Evolutionary conservation across 2,888 invertebrate genomes (phyloP), one percentile per base, ranked within the genome.

Genomic region (Fabriciana adippe): DNA sequence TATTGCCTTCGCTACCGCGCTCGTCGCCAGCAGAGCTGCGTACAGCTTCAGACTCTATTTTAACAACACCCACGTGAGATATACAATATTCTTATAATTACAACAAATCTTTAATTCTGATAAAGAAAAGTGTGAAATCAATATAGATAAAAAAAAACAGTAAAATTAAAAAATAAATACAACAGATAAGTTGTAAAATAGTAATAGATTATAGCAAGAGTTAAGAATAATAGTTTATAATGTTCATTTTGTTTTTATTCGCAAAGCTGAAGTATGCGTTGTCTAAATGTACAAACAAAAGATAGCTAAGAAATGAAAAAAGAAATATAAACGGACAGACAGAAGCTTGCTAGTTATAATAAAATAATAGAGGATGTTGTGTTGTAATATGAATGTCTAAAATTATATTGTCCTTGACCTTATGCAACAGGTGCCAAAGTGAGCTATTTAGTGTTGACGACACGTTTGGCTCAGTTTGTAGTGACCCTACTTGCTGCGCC

Each of bases 1-100:
- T 91, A 73, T 91, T 91, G n/a, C 90, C 91, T 56, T 92, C 92
- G 60, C 91, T 91, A 61, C 86, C 90, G 31, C 90, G 87, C 78
- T 92, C 92, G 73, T 92, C 92, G 8, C 90, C 90, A 48, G 83
- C 89, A 1, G 90, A 87, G 70, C 88, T 90, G 64, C 89, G 88
- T 26, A 90, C 75, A 54, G 84, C 86, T 76, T 92, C 92, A 1
- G 90, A 89, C 75, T 92, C 92, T 91, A 83, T 4, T 54, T 60
- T 16, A 21, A 48, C 13, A 31, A 59, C 35, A 41, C 8, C 11
- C 11, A 41, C 35, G 11, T 41, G 11, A 41, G 11, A 41, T 41
- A 35, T 35, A 41, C 35, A 41, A 41, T 41, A 41, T 11, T 0
- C 35, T 11, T 26, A 26, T 26, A 26, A 26, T 26, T 26, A 4